Percentiles rank a stretch among this genome's conserved stretches.
Conservation (phyloP, 1,140 invertebrate species). For the Hylaeus volcanicus region DNA sequence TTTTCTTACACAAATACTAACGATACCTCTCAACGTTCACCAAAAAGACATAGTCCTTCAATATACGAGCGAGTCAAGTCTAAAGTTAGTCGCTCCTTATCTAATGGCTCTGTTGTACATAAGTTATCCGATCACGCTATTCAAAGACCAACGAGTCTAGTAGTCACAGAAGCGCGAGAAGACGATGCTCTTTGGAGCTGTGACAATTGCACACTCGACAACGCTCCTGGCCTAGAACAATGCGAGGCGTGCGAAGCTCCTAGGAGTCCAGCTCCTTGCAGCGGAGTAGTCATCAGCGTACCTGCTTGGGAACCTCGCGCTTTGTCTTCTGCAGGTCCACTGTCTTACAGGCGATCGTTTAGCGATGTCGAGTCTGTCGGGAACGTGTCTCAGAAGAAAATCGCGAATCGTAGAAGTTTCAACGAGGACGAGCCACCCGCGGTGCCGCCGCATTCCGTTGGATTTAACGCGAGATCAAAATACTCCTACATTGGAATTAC, state of each 20-base stretch:
- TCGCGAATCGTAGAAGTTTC: slow-evolving; percentile 81
- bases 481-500: slow-evolving; percentile 84
- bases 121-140: slow-evolving; percentile 70
- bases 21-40: slow-evolving; percentile 76
- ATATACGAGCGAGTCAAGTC: slow-evolving; percentile 83
- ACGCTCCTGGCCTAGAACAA: slow-evolving; percentile 78
- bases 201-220: slow-evolving; percentile 83
- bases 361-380: slow-evolving; percentile 81
- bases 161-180: slow-evolving; percentile 72
- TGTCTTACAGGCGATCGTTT: slow-evolving; percentile 84
- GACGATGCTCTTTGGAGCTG: slow-evolving; percentile 82
- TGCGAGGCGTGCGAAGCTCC: slow-evolving; percentile 86
- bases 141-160: slow-evolving; percentile 74
- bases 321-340: slow-evolving; percentile 80
- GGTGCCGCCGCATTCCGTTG: slow-evolving; percentile 78
- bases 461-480: slow-evolving; percentile 77
- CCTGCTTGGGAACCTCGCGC: slow-evolving; percentile 79
- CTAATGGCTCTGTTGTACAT: slow-evolving; percentile 79
- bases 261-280: slow-evolving; percentile 79
- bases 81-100: slow-evolving; percentile 82
- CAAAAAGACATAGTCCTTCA: slow-evolving; percentile 81
- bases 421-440: slow-evolving; percentile 83
- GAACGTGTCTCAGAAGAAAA: slow-evolving; percentile 74
- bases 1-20: slow-evolving; percentile 68
- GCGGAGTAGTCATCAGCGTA: slow-evolving; percentile 81